A percentile compares a stretch with the other conserved stretches of the same genome.
These are phyloP conservation scores for Drosophila rufa DNA, from an alignment of 1,140 invertebrate species.

Conservation along the genomic window DNA sequence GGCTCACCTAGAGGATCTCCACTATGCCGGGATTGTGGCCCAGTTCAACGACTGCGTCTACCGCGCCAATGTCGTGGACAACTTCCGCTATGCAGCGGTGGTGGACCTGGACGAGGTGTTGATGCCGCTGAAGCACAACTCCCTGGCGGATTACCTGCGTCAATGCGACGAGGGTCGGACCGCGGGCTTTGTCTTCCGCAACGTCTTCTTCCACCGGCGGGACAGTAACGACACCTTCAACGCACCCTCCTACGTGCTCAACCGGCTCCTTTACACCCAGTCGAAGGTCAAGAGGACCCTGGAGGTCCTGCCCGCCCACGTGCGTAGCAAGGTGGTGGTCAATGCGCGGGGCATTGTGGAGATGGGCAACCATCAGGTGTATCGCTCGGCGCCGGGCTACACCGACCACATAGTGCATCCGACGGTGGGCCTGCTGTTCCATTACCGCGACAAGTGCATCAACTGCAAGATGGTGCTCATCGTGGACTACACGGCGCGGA, in stretches of 20 bases:
- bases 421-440: constrained; percentile 76
- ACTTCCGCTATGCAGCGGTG: constrained; percentile 86
- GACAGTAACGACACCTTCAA: constrained; percentile 86
- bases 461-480: constrained; percentile 86
- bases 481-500: constrained; percentile 85
- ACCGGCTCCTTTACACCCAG: constrained; percentile 85
- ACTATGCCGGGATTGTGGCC: constrained; percentile 88
- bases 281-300: constrained; percentile 86
- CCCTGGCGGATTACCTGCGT: constrained; percentile 67
- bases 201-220: constrained; percentile 88
- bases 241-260: constrained; percentile 81
- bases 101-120: constrained; percentile 89
- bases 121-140: constrained; percentile 86
- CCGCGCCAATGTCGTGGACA: constrained; percentile 84
- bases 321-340: constrained; percentile 88
- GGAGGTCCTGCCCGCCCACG: constrained; percentile 86
- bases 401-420: constrained; percentile 69
- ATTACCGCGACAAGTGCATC: constrained; percentile 81
- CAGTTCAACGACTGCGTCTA: constrained; percentile 89
- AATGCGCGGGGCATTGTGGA: constrained; percentile 86
- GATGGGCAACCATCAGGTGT: constrained; percentile 89
- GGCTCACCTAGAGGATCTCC: constrained; percentile 83
- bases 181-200: constrained; percentile 87
- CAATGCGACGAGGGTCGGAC: constrained; percentile 83
- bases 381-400: constrained; percentile 83